Conservation (phyloP, 1,140 invertebrate species). For the Brevipalpus yothersi region DNA sequence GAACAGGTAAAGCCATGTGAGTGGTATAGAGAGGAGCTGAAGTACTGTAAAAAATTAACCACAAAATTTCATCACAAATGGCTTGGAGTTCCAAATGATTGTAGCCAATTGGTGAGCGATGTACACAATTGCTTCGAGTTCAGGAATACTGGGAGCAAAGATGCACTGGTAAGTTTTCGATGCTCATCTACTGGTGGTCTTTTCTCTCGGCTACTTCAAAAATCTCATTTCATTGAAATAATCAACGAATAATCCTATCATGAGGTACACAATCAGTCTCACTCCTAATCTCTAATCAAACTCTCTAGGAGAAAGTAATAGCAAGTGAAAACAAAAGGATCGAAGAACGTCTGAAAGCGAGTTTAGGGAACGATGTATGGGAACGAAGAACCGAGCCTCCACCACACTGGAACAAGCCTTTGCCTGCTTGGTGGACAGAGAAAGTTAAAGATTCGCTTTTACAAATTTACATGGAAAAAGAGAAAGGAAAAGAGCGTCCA, state of each 20-base stretch:
- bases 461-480: neutral
- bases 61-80: conserved; percentile 63
- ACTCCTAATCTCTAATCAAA: neutral
- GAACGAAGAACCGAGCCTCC: neutral
- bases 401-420: neutral
- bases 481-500: neutral
- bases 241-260: neutral
- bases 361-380: neutral
- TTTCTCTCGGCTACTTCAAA: neutral
- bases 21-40: conserved; percentile 47
- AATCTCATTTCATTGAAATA: neutral
- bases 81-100: conserved; percentile 43
- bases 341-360: neutral
- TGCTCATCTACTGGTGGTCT: neutral
- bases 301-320: neutral
- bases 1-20: conserved; percentile 30
- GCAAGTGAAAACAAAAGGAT: neutral
- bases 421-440: neutral
- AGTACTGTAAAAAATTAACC: conserved; percentile 36
- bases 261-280: neutral
- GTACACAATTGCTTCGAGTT: conserved; percentile 44
- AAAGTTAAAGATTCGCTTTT: neutral
- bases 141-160: conserved; percentile 18
- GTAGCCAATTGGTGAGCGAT: conserved; percentile 48
- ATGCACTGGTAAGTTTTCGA: neutral